Evolutionary conservation across 2,797 vertebrate genomes (phyloP).

Genomic region (Scyliorhinus canicula): DNA sequence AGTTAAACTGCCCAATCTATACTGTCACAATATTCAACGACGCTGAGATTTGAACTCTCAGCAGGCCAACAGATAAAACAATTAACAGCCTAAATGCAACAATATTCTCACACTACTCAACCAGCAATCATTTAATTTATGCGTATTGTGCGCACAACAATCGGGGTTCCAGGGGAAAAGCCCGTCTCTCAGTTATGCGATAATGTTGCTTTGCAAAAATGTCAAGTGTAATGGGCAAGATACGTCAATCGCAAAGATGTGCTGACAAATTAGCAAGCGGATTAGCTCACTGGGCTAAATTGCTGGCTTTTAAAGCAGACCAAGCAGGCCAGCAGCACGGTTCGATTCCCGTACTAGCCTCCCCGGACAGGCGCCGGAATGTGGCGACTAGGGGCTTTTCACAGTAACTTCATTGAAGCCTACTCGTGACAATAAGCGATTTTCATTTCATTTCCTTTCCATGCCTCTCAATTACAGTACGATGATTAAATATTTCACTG

Average conservation of each 20-base stretch:
- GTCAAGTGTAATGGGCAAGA: not conserved
- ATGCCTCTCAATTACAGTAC: not conserved
- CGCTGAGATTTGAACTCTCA: not conserved
- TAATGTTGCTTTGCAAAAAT: not conserved
- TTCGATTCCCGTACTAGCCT: too few species aligned
- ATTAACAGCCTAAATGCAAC: conserved; percentile 9
- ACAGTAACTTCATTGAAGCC: too few species aligned
- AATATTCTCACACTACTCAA: not conserved
- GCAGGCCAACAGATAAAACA: not conserved
- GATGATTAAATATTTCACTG: not conserved
- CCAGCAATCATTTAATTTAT: not conserved
- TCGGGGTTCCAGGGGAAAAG: not conserved
- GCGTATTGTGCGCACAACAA: not conserved
- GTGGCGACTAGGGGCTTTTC: too few species aligned
- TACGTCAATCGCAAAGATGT: not conserved
- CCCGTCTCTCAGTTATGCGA: not conserved
- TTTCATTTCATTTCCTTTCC: too few species aligned
- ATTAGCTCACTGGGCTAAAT: too few species aligned
- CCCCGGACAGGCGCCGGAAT: too few species aligned
- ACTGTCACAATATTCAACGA: not conserved
- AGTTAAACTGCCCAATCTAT: not conserved
- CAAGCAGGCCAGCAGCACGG: too few species aligned
- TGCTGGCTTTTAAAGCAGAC: too few species aligned
- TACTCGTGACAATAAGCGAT: too few species aligned
- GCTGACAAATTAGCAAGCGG: not conserved